Conservation (phyloP, 1,140 invertebrate genomes). For the Macrostomum lignano region DNA sequence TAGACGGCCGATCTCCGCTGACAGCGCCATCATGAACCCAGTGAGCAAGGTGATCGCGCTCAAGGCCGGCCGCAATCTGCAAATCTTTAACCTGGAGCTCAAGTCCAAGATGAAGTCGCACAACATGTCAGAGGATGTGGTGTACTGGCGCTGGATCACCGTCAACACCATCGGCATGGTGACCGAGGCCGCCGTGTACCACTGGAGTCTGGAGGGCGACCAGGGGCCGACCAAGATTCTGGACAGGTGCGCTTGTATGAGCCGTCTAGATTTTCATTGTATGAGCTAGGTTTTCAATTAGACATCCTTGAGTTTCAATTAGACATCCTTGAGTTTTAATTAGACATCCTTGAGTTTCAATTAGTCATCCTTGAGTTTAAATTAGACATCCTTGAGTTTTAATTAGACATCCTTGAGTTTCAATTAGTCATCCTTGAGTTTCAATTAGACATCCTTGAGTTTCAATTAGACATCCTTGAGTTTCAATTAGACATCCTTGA, state of each 20-base stretch:
- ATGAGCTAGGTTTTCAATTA: too few species aligned
- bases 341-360: too few species aligned
- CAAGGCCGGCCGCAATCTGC: constrained; percentile 86
- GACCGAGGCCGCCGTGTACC: constrained; percentile 81
- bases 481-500: too few species aligned
- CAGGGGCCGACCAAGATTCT: too few species aligned
- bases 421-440: too few species aligned
- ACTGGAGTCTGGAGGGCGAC: constrained; percentile 92
- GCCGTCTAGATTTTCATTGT: constrained; percentile 77
- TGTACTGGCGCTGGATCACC: constrained; percentile 99
- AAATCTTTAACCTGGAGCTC: constrained; percentile 99
- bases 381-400: too few species aligned
- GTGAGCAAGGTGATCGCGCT: constrained; percentile 72
- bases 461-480: too few species aligned
- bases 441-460: too few species aligned
- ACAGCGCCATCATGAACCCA: constrained; percentile 99
- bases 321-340: too few species aligned
- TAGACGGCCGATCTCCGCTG: constrained; percentile 79
- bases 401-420: too few species aligned
- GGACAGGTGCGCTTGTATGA: constrained; percentile 66
- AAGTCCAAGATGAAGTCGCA: constrained; percentile 98
- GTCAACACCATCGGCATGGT: constrained; percentile 82
- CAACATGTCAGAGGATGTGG: constrained; percentile 88
- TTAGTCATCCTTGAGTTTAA: too few species aligned
- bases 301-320: too few species aligned